These are phyloP conservation scores for Sceloporus undulatus DNA, from an alignment of 2,113 vertebrate genomes.

Conservation along the genomic window DNA sequence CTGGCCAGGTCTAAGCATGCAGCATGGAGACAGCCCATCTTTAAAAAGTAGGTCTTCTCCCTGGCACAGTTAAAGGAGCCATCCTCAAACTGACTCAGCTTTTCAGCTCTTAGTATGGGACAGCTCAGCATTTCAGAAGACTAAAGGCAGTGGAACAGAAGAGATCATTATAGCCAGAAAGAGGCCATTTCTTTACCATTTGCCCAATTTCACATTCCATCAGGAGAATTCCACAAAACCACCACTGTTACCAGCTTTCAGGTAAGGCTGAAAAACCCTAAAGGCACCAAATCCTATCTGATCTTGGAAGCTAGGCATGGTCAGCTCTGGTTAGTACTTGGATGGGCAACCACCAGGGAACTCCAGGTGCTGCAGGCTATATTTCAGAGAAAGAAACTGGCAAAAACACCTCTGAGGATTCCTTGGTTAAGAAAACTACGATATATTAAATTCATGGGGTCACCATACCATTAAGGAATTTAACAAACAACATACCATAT, in stretches of 20 bases:
- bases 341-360: too few relatives aligned
- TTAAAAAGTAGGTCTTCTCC: background rate
- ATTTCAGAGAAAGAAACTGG: too few relatives aligned
- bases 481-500: too few relatives aligned
- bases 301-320: too few relatives aligned
- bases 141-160: background rate
- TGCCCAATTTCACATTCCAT: conserved; percentile 29
- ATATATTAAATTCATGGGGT: too few relatives aligned
- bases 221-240: background rate
- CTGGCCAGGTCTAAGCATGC: conserved; percentile 3
- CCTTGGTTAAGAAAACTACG: too few relatives aligned
- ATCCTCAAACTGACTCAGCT: background rate
- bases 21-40: background rate
- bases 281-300: too few relatives aligned
- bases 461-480: too few relatives aligned
- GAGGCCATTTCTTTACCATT: conserved; percentile 28
- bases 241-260: conserved; percentile 16
- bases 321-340: too few relatives aligned
- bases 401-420: too few relatives aligned
- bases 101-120: background rate
- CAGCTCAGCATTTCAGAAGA: background rate
- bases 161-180: conserved; percentile 12
- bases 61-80: background rate
- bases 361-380: too few relatives aligned
- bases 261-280: background rate